These are phyloP conservation scores for Uloborus plumipes DNA, from an alignment of 2,888 invertebrate genomes.

Conservation along the genomic window DNA sequence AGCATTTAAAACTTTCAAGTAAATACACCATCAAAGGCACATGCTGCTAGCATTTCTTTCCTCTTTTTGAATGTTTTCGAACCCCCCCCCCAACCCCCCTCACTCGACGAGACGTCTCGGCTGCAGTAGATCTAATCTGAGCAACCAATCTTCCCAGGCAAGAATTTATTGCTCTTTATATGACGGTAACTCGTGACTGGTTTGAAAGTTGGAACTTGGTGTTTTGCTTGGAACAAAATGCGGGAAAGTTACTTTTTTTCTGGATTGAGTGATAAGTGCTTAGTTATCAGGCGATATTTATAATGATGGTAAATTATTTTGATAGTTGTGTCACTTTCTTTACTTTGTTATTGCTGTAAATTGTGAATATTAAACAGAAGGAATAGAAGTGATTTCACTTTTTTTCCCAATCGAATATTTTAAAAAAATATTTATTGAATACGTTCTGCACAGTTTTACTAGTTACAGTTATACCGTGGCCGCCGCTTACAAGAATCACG, in stretches of 20 bases:
- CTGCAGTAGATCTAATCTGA: constrained; percentile 13
- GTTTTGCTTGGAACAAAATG: constrained; percentile 7
- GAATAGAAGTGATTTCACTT: too few relatives aligned
- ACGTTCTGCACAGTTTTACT: too few relatives aligned
- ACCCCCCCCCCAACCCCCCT: background rate
- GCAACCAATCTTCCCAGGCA: constrained; percentile 25
- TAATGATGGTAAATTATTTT: too few relatives aligned
- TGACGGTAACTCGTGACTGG: constrained; percentile 34
- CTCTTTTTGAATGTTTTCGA: background rate
- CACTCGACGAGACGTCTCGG: background rate
- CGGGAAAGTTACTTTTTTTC: background rate
- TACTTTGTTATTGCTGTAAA: too few relatives aligned
- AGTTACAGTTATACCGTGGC: too few relatives aligned
- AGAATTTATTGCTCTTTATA: constrained; percentile 43
- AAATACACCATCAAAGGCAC: constrained; percentile 4
- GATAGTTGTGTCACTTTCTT: too few relatives aligned
- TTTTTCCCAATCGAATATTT: too few relatives aligned
- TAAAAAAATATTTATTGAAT: too few relatives aligned
- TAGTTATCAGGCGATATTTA: constrained; percentile 13
- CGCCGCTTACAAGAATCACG: too few relatives aligned
- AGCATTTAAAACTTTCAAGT: constrained; percentile 1
- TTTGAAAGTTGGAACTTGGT: background rate
- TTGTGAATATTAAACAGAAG: too few relatives aligned
- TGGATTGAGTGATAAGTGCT: constrained; percentile 6
- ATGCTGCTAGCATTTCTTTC: background rate